A percentile compares a stretch with the other conserved stretches of the same genome.
These are phyloP conservation scores for Sebastes elongatus DNA, from an alignment of 2,797 vertebrate genomes.

Conservation along the genomic window DNA sequence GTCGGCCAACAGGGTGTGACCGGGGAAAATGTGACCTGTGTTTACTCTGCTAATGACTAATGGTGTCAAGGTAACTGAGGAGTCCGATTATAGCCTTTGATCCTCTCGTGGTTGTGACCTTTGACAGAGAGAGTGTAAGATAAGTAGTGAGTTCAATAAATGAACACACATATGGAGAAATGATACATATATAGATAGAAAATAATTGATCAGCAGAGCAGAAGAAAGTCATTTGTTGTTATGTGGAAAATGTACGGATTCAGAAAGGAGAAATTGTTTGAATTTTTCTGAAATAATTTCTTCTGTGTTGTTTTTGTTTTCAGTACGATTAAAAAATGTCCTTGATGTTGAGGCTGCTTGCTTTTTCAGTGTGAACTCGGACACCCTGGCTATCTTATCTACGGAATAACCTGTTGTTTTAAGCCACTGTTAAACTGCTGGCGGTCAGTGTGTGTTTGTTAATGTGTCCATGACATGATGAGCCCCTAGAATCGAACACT, in stretches of 20 bases:
- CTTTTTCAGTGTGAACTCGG: slow-evolving; percentile 34
- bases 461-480: slow-evolving; percentile 12
- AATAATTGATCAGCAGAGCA: neutral
- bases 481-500: slow-evolving; percentile 5
- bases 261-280: neutral
- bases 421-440: slow-evolving; percentile 36
- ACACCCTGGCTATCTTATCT: slow-evolving; percentile 50
- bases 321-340: neutral
- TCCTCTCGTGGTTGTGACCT: slow-evolving; percentile 48
- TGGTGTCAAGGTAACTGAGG: slow-evolving; percentile 72
- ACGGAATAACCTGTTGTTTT: slow-evolving; percentile 35
- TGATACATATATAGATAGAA: neutral
- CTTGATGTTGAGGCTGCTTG: slow-evolving; percentile 1
- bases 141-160: slow-evolving; percentile 19
- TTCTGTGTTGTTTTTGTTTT: neutral
- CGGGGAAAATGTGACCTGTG: slow-evolving; percentile 56
- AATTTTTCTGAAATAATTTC: neutral
- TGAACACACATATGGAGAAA: neutral
- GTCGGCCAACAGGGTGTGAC: slow-evolving; percentile 63
- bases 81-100: slow-evolving; percentile 57
- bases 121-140: slow-evolving; percentile 24
- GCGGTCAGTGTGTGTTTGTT: neutral
- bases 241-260: neutral
- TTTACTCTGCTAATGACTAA: slow-evolving; percentile 73
- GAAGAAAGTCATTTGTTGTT: neutral